Evolutionary conservation across 2,888 invertebrate species (phyloP).

Genomic region (Pachymerium ferrugineum): DNA sequence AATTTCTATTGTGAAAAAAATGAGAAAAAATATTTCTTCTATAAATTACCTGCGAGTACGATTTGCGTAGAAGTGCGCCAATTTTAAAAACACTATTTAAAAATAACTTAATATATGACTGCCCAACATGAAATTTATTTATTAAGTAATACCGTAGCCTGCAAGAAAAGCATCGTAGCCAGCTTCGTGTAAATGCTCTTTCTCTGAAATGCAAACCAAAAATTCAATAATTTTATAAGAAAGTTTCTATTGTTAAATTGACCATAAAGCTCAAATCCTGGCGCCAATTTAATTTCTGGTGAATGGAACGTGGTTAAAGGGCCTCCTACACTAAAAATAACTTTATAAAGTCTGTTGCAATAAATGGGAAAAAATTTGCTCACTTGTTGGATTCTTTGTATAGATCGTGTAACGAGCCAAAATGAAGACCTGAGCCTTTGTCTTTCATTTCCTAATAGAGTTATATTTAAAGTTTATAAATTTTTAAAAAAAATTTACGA

Average conservation of each 20-base stretch:
- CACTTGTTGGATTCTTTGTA: background rate
- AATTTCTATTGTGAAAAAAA: too few relatives aligned
- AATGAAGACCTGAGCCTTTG: background rate
- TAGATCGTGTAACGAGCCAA: background rate
- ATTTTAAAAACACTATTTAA: constrained; percentile 54
- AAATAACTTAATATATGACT: background rate
- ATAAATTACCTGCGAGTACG: constrained; percentile 36
- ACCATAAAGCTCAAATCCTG: constrained; percentile 35
- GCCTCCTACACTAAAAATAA: constrained; percentile 41
- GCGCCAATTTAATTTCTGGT: constrained; percentile 41
- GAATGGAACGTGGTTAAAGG: constrained; percentile 40
- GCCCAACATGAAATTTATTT: background rate
- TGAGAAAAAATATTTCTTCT: too few relatives aligned
- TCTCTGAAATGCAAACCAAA: constrained; percentile 29
- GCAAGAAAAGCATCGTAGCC: constrained; percentile 76
- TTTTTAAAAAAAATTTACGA: background rate
- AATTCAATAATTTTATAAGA: constrained; percentile 29
- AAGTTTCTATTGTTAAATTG: constrained; percentile 33
- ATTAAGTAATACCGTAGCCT: constrained; percentile 55
- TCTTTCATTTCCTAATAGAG: background rate
- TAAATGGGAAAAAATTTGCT: background rate
- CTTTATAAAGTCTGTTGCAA: constrained; percentile 36
- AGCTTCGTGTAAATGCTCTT: constrained; percentile 59
- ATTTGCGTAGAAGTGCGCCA: constrained; percentile 57
- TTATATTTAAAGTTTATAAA: background rate